These are phyloP conservation scores for Porphyrio hochstetteri DNA, from an alignment of 2,113 vertebrate species.

Conservation along the genomic window DNA sequence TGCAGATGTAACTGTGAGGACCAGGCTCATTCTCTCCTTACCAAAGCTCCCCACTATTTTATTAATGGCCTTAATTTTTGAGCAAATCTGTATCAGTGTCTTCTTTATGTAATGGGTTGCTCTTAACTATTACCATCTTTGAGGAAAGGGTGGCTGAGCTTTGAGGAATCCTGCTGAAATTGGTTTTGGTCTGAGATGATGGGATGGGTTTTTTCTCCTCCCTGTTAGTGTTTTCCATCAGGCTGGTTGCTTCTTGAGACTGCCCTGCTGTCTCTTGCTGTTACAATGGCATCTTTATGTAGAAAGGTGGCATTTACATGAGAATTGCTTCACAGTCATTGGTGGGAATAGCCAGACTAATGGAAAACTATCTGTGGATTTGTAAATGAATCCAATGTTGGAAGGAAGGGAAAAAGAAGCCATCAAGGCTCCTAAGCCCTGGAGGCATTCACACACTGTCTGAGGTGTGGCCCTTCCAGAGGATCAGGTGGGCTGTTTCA, in stretches of 20 bases:
- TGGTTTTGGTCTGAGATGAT: background rate
- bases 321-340: background rate
- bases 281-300: background rate
- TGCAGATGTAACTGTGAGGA: background rate
- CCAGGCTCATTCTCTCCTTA: background rate
- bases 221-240: background rate
- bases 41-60: background rate
- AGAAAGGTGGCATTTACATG: background rate
- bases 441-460: rapidly evolving
- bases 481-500: background rate
- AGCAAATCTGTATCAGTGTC: background rate
- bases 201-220: background rate
- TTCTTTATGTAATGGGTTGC: background rate
- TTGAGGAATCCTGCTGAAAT: background rate
- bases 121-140: background rate
- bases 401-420: background rate
- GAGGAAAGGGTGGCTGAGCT: background rate
- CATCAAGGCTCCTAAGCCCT: background rate
- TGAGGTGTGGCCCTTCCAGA: background rate
- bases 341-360: background rate
- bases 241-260: background rate
- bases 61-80: background rate
- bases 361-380: background rate
- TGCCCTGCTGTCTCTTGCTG: background rate
- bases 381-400: background rate